phyloP scores from a whole-genome alignment of 2,888 invertebrate species.

The Hesperia comma region DNA sequence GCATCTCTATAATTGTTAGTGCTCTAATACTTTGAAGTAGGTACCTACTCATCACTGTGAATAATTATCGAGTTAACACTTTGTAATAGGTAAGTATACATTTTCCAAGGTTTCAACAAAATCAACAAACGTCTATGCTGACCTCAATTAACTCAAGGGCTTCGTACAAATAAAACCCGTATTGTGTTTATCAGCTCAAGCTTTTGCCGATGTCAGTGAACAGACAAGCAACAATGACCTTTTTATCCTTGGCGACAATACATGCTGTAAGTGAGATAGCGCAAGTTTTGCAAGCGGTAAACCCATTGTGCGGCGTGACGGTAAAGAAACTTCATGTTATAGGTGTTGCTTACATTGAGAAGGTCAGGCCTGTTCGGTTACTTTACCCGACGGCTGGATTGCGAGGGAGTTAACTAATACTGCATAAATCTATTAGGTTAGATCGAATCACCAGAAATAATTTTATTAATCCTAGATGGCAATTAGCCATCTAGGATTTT shows the following conservation, averaged over 20 bases:
- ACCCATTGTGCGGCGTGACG: background rate
- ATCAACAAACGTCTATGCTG: constrained; percentile 13
- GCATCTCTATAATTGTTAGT: too few species aligned
- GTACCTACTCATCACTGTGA: too few species aligned
- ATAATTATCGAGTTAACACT: constrained; percentile 1
- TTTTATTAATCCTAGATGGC: too few species aligned
- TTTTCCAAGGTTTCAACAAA: constrained; percentile 26
- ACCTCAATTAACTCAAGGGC: constrained; percentile 27
- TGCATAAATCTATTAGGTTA: too few species aligned
- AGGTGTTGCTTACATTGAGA: too few species aligned
- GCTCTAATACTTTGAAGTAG: too few species aligned
- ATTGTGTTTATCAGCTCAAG: constrained; percentile 19
- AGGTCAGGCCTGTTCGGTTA: too few species aligned
- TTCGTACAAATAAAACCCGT: constrained; percentile 12
- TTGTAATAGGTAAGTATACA: constrained; percentile 4
- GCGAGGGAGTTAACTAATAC: too few species aligned
- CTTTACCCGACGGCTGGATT: too few species aligned
- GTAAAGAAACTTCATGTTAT: too few species aligned
- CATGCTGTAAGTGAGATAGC: background rate
- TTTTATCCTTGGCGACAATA: constrained; percentile 6
- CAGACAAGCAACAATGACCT: constrained; percentile 5
- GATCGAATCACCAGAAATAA: too few species aligned
- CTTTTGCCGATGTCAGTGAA: constrained; percentile 10
- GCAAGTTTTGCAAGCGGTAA: background rate
- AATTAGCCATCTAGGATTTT: too few species aligned